Conservation (phyloP, 1,140 invertebrate genomes). For the Bombus polaris region DNA sequence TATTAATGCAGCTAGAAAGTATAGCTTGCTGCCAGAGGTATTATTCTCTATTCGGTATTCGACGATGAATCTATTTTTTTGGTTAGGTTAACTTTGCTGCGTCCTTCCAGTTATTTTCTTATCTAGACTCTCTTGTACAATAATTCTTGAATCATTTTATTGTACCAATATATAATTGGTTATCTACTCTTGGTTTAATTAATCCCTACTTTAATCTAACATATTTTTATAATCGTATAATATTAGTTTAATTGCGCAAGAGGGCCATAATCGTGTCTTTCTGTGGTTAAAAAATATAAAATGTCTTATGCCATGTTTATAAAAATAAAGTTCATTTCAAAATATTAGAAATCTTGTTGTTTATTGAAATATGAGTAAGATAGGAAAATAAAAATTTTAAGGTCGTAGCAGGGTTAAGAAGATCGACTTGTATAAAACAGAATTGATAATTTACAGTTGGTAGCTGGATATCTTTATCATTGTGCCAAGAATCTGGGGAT, state of each 20-base stretch:
- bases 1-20: constrained; percentile 91
- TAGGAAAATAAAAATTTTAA: not conserved
- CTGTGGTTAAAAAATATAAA: not conserved
- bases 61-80: not conserved
- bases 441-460: constrained; percentile 80
- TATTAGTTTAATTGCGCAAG: not conserved
- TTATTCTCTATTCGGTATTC: constrained; percentile 3
- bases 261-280: not conserved
- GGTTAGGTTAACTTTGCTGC: not conserved
- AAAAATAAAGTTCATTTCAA: not conserved
- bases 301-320: not conserved
- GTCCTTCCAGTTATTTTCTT: not conserved
- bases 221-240: not conserved
- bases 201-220: not conserved
- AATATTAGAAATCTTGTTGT: not conserved
- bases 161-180: not conserved
- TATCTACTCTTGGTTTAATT: not conserved
- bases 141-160: not conserved
- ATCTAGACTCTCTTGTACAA: not conserved
- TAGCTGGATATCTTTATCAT: constrained; percentile 84
- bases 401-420: not conserved
- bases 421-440: not conserved
- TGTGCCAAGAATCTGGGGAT: constrained; percentile 80
- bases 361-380: not conserved
- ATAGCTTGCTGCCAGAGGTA: constrained; percentile 93